These are phyloP conservation scores for Leptoteleia sp. DNA, from an alignment of 1,140 invertebrate species.

Conservation along the genomic window DNA sequence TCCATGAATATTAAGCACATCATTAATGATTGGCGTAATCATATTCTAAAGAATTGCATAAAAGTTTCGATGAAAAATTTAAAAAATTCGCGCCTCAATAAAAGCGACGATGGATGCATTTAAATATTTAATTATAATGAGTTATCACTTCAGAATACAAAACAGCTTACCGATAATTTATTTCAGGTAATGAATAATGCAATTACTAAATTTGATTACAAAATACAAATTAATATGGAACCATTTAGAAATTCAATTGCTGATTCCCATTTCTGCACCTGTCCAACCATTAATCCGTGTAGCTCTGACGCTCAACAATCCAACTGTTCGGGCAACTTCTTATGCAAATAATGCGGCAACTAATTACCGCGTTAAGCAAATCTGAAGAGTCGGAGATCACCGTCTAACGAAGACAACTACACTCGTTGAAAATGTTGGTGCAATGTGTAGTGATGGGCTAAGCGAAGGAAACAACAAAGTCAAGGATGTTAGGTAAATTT, in stretches of 20 bases:
- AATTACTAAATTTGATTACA: conserved; percentile 1
- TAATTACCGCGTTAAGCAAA: conserved; percentile 42
- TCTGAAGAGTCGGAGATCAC: conserved; percentile 29
- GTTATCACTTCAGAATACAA: no score
- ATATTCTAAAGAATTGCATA: no score
- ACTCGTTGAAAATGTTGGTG: conserved; percentile 29
- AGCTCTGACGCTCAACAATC: conserved; percentile 12
- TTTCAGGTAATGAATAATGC: no score
- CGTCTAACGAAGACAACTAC: conserved; percentile 38
- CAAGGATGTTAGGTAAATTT: conserved; percentile 64
- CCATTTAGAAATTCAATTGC: conserved; percentile 20
- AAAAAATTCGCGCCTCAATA: no score
- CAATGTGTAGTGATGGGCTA: conserved; percentile 17
- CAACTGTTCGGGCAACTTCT: conserved; percentile 28
- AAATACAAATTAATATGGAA: conserved; percentile 20
- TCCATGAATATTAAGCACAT: no score
- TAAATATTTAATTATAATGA: no score
- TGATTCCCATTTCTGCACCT: conserved; percentile 19
- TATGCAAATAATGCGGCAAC: conserved; percentile 50
- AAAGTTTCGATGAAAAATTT: no score
- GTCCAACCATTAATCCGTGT: conserved; percentile 22
- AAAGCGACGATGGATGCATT: no score
- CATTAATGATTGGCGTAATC: no score
- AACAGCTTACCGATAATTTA: no score
- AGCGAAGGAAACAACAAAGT: conserved; percentile 18